Percentiles rank a stretch among this genome's conserved stretches.
These are phyloP conservation scores for Brachionus paranguensis DNA, from an alignment of 1,140 invertebrate genomes.

Conservation along the genomic window DNA sequence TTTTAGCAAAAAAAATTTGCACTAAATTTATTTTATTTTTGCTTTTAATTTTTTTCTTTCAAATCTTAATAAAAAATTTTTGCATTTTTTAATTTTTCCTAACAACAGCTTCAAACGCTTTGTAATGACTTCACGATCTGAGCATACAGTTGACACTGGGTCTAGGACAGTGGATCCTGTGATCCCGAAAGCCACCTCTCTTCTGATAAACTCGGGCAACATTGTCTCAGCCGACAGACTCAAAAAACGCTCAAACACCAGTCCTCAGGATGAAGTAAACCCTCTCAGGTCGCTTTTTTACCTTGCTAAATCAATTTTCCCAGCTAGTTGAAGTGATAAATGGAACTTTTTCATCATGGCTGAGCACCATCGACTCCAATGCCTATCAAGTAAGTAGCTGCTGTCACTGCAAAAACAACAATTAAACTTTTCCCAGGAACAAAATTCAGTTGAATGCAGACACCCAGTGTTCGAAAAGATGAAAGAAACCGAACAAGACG, in stretches of 20 bases:
- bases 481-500: not conserved
- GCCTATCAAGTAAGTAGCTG: not conserved
- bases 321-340: constrained; percentile 24
- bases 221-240: constrained; percentile 8
- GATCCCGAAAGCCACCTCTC: not conserved
- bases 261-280: constrained; percentile 23
- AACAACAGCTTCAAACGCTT: not conserved
- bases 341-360: constrained; percentile 8
- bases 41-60: not conserved
- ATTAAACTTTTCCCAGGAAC: not conserved
- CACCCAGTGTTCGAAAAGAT: not conserved
- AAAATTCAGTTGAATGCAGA: not conserved
- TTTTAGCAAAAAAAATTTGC: not conserved
- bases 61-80: not conserved
- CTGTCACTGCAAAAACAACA: not conserved
- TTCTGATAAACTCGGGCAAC: constrained; percentile 2
- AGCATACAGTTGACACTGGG: not conserved
- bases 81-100: not conserved
- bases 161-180: not conserved
- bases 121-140: not conserved
- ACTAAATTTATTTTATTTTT: not conserved
- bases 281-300: not conserved
- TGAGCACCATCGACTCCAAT: not conserved
- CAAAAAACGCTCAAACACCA: constrained; percentile 21
- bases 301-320: not conserved